Evolutionary conservation across 2,888 invertebrate species (phyloP), one percentile per base, ranked within the genome.

Genomic region (Cosmia pyralina): DNA sequence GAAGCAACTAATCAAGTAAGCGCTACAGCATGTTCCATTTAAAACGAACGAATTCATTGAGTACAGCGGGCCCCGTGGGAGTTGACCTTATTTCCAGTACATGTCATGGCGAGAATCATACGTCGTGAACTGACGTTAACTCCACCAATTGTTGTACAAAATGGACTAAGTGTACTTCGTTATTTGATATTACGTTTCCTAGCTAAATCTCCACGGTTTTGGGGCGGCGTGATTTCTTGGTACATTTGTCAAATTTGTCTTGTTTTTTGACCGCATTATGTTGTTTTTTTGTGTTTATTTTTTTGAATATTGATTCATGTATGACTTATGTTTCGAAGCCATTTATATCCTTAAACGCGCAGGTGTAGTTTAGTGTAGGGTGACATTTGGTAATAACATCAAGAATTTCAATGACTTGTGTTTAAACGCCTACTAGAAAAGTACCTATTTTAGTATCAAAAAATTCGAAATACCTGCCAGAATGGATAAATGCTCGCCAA

Each of bases 1-100:
- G 17, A 57, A 53, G 5, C 28, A 69, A 46, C 59, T 66, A 63
- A 69, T 72, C 50, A 69, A 66, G 64, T 55, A 57, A 73, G 53
- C 60, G 48, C 38, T 69, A 63, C 59, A 60, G 28, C 58, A 57
- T 62, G 72, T 75, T 71, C 70, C 72, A 83, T 75, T 82, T 75
- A 73, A 75, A 82, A 59, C 66, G 62, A 58, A 67, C 64, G 79
- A 78, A 85, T 82, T 85, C 85, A 83, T 79, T 70, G 72, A 82
- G 66, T 66, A 70, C 74, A 70, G 17, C 11, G 11, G n/a, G 44
- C 73, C 85, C 67, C 83, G 8, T 6, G 75, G 67, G 83, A 55
- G 44, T n/a, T 63, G 79, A 63, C 85, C 83, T 62, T 85, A 79
- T 83, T 84, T 73, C 72, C 48, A 64, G 64, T 53, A 59, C 72